phyloP scores from a whole-genome alignment of 2,797 vertebrate genomes.

The Picus viridis region DNA sequence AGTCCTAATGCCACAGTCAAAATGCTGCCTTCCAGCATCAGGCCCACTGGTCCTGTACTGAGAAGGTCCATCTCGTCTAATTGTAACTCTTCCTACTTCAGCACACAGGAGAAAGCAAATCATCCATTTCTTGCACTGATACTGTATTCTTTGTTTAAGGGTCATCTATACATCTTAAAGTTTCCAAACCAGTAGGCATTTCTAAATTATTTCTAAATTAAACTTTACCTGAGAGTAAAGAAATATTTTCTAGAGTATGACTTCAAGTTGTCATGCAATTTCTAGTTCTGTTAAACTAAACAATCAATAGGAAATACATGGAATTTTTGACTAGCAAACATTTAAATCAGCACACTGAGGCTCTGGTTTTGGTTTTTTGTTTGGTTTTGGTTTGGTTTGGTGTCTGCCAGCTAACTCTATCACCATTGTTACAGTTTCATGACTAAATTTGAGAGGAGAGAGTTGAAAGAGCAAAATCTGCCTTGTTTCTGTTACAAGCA shows the following conservation, averaged over 20 bases:
- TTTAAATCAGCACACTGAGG: background rate
- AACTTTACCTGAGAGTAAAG: background rate
- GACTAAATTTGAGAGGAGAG: background rate
- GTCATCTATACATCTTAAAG: background rate
- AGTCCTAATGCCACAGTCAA: background rate
- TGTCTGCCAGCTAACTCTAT: background rate
- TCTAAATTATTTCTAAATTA: slow-evolving; percentile 31
- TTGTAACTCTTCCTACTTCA: background rate
- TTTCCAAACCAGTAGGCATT: background rate
- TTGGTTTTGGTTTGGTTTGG: background rate
- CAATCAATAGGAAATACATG: background rate
- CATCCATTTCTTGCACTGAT: background rate
- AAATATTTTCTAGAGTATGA: background rate
- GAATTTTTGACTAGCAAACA: background rate
- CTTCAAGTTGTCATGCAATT: background rate
- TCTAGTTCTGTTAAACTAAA: slow-evolving; percentile 6
- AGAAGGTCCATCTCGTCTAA: background rate
- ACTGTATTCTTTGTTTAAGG: background rate
- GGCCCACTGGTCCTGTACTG: background rate
- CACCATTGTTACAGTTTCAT: background rate
- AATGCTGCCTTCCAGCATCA: background rate
- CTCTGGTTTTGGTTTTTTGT: background rate
- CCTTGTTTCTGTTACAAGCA: background rate
- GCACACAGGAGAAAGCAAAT: background rate
- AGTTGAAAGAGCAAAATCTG: no score